Evolutionary conservation across 1,140 invertebrate genomes (phyloP), one percentile per base, ranked within the genome.

Genomic region (Archivesica marissinica): DNA sequence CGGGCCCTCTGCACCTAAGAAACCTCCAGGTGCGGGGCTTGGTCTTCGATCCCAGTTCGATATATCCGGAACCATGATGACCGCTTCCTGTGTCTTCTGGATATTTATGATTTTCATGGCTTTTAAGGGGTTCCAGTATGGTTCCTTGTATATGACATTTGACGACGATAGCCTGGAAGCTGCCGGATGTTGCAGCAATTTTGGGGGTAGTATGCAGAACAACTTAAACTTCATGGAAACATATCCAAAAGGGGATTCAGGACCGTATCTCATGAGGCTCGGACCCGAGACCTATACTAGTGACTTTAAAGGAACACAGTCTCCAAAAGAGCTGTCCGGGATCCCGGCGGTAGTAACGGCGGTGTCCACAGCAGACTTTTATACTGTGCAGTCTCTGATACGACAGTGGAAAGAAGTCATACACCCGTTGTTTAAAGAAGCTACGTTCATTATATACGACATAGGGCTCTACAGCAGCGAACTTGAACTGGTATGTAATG

Each of bases 341-440:
- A 83, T 91, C n/a, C 90, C 90, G 3, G 86, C 88, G 9, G 33
- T 92, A 11, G 90, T 92, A 13, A 92, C 90, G 17, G 90, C 88
- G 11, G 86, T 89, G 11, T 70, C 87, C 2, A 88, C 91, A 9
- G 28, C 76, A 7, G 86, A 91, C 52, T 92, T 90, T 68, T 91
- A 79, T 38, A 72, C 82, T 20, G 70, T 91, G 0, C 87, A 87
- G 28, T 76, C 80, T 38, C 56, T 89, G 0, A 88, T 89, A 11
- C 35, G 81, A 39, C 85, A 90, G n/a, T 64, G 79, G 17, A 54
- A 56, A 25, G 59, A 82, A 64, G 61, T 52, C 15, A 52, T 83
- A 13, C 59, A 70, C 15, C 30, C 28, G 38, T 23, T 30, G 6
- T 47, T 33, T 56, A 54, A n/a, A 44, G 44, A 39, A 44, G 47